Evolutionary conservation across 1,140 invertebrate genomes (phyloP).

Genomic region (Halotydeus destructor): DNA sequence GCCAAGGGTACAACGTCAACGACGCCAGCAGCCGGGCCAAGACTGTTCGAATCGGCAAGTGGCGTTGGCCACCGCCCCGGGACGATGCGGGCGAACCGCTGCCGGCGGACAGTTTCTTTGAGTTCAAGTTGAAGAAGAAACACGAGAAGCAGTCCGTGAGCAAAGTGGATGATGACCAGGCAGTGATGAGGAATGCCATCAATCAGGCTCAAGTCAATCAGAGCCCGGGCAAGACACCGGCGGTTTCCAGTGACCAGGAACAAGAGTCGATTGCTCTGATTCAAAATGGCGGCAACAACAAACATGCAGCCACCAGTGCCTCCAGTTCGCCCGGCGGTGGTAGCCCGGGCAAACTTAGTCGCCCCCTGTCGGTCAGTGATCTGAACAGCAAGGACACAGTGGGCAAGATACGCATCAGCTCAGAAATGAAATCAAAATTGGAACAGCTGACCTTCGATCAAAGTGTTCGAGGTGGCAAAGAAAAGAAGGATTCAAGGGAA

Average conservation of each 20-base stretch:
- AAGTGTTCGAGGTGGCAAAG: constrained; percentile 53
- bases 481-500: constrained; percentile 11
- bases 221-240: constrained; percentile 36
- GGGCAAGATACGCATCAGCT: constrained; percentile 69
- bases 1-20: constrained; percentile 61
- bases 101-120: constrained; percentile 47
- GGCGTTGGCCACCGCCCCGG: constrained; percentile 82
- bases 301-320: background rate
- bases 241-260: background rate
- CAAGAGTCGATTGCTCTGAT: background rate
- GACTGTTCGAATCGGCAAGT: constrained; percentile 85
- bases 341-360: no score
- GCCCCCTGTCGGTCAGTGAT: no score
- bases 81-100: constrained; percentile 32
- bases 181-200: background rate
- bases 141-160: constrained; percentile 30
- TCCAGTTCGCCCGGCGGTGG: no score
- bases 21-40: constrained; percentile 79
- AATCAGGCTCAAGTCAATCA: constrained; percentile 25
- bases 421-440: constrained; percentile 70
- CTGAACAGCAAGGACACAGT: constrained; percentile 58
- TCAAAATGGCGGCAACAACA: background rate
- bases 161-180: constrained; percentile 2
- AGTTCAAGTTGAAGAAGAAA: constrained; percentile 59
- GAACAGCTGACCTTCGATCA: constrained; percentile 50